phyloP scores from a whole-genome alignment of 2,113 vertebrate genomes.

The Podarcis cretensis region DNA sequence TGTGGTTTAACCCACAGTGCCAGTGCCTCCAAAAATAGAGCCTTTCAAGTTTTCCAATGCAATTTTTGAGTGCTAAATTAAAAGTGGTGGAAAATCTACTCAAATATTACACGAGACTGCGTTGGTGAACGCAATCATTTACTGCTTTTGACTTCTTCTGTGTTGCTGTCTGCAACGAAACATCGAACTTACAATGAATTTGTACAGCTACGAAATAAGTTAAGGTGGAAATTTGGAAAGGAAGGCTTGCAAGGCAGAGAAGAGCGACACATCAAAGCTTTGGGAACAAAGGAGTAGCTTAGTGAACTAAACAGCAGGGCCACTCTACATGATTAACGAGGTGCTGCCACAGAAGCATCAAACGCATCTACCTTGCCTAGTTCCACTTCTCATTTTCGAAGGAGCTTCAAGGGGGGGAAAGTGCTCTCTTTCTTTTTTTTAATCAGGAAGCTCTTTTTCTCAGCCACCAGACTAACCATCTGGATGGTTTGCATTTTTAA shows the following conservation, averaged over 20 bases:
- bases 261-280: constrained; percentile 15
- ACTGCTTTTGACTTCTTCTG: constrained; percentile 38
- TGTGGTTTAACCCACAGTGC: too few relatives aligned
- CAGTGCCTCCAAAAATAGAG: constrained; percentile 53
- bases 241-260: constrained; percentile 23
- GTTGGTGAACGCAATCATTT: constrained; percentile 23
- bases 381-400: constrained; percentile 8
- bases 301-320: constrained; percentile 26
- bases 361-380: constrained; percentile 2
- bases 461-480: constrained; percentile 20
- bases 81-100: constrained; percentile 58
- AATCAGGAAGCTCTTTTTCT: neutral
- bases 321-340: neutral
- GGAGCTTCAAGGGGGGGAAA: neutral
- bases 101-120: constrained; percentile 24
- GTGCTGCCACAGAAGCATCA: constrained; percentile 17
- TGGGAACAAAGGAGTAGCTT: constrained; percentile 25
- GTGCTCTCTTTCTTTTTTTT: neutral
- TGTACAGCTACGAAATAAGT: constrained; percentile 14
- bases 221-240: constrained; percentile 23
- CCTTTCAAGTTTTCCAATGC: constrained; percentile 56
- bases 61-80: constrained; percentile 44
- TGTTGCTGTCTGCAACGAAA: accelerated
- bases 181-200: neutral
- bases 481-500: constrained; percentile 20